These are phyloP conservation scores for Mythimna impura DNA, from an alignment of 2,888 invertebrate genomes.

Conservation along the genomic window DNA sequence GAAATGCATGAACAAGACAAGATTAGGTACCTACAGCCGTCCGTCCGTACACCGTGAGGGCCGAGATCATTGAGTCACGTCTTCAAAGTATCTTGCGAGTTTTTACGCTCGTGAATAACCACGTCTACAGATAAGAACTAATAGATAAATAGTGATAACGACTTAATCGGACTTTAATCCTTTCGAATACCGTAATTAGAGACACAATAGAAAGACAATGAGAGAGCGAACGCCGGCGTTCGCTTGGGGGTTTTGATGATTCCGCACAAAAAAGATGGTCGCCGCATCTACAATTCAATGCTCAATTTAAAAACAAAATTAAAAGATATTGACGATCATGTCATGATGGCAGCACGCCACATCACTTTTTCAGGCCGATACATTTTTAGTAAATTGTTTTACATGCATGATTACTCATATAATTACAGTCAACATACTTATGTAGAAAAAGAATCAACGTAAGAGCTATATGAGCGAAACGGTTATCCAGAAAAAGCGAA, in stretches of 20 bases:
- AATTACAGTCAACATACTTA: slow-evolving; percentile 37
- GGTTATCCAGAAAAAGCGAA: slow-evolving; percentile 31
- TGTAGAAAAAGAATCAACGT: slow-evolving; percentile 38
- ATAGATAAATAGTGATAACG: slow-evolving; percentile 19
- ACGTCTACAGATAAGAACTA: slow-evolving; percentile 58
- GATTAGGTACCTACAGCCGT: slow-evolving; percentile 14
- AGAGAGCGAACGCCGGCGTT: too few species aligned
- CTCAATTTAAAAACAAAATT: slow-evolving; percentile 21
- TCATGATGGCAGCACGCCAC: slow-evolving; percentile 37
- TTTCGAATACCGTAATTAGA: too few species aligned
- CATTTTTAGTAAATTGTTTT: slow-evolving; percentile 46
- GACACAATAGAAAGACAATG: too few species aligned
- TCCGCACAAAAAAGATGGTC: too few species aligned
- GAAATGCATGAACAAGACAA: slow-evolving; percentile 53
- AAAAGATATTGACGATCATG: slow-evolving; percentile 15
- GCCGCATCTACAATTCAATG: slow-evolving; percentile 5
- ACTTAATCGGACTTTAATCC: slow-evolving; percentile 16
- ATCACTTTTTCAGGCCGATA: slow-evolving; percentile 22
- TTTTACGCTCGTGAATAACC: slow-evolving; percentile 62
- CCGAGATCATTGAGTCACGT: slow-evolving; percentile 62
- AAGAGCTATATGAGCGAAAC: slow-evolving; percentile 23
- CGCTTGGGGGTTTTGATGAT: too few species aligned
- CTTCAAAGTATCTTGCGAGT: slow-evolving; percentile 34
- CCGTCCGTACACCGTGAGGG: slow-evolving; percentile 14
- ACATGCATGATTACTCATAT: slow-evolving; percentile 52